Evolutionary conservation across 2,888 invertebrate genomes (phyloP), one percentile per base, ranked within the genome.

Genomic region (Ichneumon xanthorius): DNA sequence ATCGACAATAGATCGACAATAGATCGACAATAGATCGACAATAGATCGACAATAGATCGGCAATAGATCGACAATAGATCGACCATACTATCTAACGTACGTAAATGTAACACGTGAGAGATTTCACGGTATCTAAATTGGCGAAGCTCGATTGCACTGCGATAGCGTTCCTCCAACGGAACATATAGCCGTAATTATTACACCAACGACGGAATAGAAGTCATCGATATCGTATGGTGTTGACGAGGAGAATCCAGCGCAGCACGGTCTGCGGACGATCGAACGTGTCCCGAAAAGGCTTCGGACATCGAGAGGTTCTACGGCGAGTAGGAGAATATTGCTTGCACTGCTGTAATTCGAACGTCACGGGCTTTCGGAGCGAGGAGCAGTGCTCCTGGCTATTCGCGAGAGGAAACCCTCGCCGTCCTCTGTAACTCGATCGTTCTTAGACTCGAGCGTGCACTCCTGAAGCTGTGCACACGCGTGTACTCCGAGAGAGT

Each of bases 401-500:
- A 79, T 68, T 67, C 30, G n/a, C 63, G 55, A 72, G 61, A 61
- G 79, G 79, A 37, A 48, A 19, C 48, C 19, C 14, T 30, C n/a
- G 58, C 75, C 70, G 68, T 78, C 71, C 76, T 78, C 71, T 78
- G 80, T 84, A 87, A 87, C 85, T 80, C 84, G 82, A 86, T 76
- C 71, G 67, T 48, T 70, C 33, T 45, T 63, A 40, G n/a, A 55
- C 16, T n/a, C 37, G 30, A 9, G 45, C 16, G 37, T 16, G 45
- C 11, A 48, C 40, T 65, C 48, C 33, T 75, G 2, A 61, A n/a
- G 48, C 14, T 26, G 65, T 19, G 65, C 76, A 40, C 6, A 48
- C 50, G 65, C 77, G 80, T 67, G 68, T 71, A 71, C 26, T 33
- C 68, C 14, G 65, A 6, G 40, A 14, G 61, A 75, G 80, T 73